Conservation (phyloP, 2,888 invertebrate genomes). For the Trichogramma evanescens region DNA sequence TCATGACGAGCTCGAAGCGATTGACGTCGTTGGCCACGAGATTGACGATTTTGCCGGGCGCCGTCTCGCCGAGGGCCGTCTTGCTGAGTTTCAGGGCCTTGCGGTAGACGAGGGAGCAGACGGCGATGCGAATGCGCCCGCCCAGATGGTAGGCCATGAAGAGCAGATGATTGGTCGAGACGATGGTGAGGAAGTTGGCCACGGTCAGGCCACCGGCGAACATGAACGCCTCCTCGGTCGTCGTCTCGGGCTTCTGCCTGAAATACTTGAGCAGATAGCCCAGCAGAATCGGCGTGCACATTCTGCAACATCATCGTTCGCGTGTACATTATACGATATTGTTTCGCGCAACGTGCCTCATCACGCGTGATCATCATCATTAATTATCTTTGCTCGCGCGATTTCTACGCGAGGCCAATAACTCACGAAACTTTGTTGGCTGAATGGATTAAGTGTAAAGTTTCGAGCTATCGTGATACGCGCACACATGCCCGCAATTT, state of each 20-base stretch:
- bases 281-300: conserved; percentile 61
- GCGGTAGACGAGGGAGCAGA: conserved; percentile 76
- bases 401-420: no score
- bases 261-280: conserved; percentile 63
- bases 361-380: no score
- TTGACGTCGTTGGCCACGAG: conserved; percentile 81
- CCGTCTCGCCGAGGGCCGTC: conserved; percentile 70
- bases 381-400: no score
- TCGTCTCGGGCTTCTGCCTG: conserved; percentile 30
- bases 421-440: no score
- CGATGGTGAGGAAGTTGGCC: conserved; percentile 46
- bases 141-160: conserved; percentile 68
- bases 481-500: no score
- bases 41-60: conserved; percentile 51
- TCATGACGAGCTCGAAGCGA: conserved; percentile 82
- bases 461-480: no score
- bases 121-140: conserved; percentile 73
- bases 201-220: conserved; percentile 40
- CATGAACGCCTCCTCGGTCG: conserved; percentile 35
- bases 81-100: conserved; percentile 48
- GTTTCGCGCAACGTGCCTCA: no score
- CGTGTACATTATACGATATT: neutral
- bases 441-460: no score
- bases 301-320: conserved; percentile 42
- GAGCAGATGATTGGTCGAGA: conserved; percentile 62